phyloP scores from a whole-genome alignment of 2,113 vertebrate species.

The Paedocypris sp. region DNA sequence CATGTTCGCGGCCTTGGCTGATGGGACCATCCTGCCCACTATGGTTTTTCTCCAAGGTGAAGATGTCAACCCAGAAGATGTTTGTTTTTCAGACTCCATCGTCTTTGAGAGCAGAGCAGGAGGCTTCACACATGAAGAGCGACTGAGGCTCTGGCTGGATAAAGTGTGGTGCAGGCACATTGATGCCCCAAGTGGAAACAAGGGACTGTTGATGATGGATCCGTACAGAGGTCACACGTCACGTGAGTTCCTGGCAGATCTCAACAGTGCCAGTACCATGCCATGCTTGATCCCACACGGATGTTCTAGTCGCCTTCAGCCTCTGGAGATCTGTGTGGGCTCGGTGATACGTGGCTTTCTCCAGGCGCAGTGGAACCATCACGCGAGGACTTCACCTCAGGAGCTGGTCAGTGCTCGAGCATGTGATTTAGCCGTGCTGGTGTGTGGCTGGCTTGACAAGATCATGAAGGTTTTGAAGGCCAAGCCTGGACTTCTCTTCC shows the following conservation, averaged over 20 bases:
- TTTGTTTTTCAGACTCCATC: slow-evolving; percentile 45
- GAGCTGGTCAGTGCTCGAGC: slow-evolving; percentile 46
- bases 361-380: slow-evolving; percentile 73
- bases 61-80: neutral
- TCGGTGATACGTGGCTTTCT: slow-evolving; percentile 73
- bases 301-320: slow-evolving; percentile 73
- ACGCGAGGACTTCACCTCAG: slow-evolving; percentile 43
- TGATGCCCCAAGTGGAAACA: slow-evolving; percentile 44
- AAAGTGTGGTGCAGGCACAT: slow-evolving; percentile 63
- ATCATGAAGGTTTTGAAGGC: slow-evolving; percentile 56
- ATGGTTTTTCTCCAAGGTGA: slow-evolving; percentile 57
- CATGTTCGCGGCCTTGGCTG: slow-evolving; percentile 63
- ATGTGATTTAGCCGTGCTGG: slow-evolving; percentile 59
- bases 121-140: slow-evolving; percentile 61
- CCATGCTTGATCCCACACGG: slow-evolving; percentile 66
- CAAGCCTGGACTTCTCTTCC: slow-evolving; percentile 59
- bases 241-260: slow-evolving; percentile 54
- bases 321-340: slow-evolving; percentile 73
- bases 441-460: slow-evolving; percentile 76
- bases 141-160: slow-evolving; percentile 63
- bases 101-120: slow-evolving; percentile 57
- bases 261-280: slow-evolving; percentile 52
- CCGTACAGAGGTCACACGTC: slow-evolving; percentile 68
- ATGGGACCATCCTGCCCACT: slow-evolving; percentile 64
- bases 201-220: slow-evolving; percentile 72